These are phyloP conservation scores for Saturnia pavonia DNA, from an alignment of 2,888 invertebrate species.

Conservation along the genomic window DNA sequence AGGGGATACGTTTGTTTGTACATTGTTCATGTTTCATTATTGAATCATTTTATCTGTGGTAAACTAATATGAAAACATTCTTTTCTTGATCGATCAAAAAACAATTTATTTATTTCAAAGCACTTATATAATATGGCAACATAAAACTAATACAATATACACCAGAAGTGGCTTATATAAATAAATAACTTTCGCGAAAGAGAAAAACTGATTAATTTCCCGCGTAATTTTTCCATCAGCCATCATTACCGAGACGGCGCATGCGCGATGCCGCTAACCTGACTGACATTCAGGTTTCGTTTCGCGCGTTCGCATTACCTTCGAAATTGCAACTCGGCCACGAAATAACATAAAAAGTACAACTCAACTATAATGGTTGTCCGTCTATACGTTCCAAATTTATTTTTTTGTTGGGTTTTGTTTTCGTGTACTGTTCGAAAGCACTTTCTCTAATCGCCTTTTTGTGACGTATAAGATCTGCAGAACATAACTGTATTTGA, in stretches of 20 bases:
- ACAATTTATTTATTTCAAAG: background rate
- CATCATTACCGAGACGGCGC: constrained; percentile 56
- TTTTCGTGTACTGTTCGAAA: constrained; percentile 33
- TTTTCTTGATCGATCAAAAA: background rate
- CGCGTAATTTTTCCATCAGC: constrained; percentile 52
- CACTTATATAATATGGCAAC: background rate
- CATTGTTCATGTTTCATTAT: constrained; percentile 52
- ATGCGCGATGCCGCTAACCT: constrained; percentile 50
- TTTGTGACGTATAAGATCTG: constrained; percentile 35
- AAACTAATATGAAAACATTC: constrained; percentile 15
- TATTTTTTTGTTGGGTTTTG: constrained; percentile 27
- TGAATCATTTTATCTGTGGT: constrained; percentile 8
- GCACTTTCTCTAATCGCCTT: constrained; percentile 62
- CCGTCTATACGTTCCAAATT: constrained; percentile 31
- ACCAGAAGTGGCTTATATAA: background rate
- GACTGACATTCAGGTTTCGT: constrained; percentile 40
- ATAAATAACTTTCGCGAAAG: background rate
- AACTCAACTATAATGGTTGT: constrained; percentile 22
- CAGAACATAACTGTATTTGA: background rate
- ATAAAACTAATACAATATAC: constrained; percentile 7
- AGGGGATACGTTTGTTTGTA: constrained; percentile 52
- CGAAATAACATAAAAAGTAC: constrained; percentile 39
- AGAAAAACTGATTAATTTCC: constrained; percentile 38
- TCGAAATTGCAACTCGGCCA: constrained; percentile 35
- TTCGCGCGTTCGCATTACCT: constrained; percentile 28